Conservation (phyloP, 2,113 vertebrate species). For the Trematocara nigrifrons region DNA sequence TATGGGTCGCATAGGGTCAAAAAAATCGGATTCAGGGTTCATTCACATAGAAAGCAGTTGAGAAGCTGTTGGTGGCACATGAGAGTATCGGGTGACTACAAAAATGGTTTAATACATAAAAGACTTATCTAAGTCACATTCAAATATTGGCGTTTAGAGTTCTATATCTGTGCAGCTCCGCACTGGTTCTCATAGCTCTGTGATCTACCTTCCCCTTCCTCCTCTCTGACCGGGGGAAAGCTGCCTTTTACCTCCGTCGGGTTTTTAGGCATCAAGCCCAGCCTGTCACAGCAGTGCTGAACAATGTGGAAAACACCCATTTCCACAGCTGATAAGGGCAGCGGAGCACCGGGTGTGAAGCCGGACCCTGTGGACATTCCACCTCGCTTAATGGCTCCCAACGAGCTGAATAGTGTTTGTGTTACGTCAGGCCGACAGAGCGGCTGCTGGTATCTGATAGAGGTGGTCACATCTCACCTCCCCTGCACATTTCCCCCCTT, state of each 20-base stretch:
- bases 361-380: slow-evolving; percentile 55
- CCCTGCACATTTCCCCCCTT: slow-evolving; percentile 36
- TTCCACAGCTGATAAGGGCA: slow-evolving; percentile 67
- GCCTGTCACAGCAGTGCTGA: slow-evolving; percentile 24
- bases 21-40: neutral
- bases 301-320: slow-evolving; percentile 60
- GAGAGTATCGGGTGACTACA: neutral
- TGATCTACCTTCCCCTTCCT: neutral
- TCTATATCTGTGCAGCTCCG: neutral
- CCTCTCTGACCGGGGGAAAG: neutral
- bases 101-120: neutral
- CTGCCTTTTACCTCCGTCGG: neutral
- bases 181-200: neutral
- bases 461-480: slow-evolving; percentile 27
- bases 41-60: neutral
- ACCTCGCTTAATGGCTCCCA: slow-evolving; percentile 47
- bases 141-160: neutral
- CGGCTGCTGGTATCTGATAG: slow-evolving; percentile 12
- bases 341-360: slow-evolving; percentile 38
- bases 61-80: neutral
- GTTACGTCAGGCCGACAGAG: slow-evolving; percentile 36
- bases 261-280: neutral
- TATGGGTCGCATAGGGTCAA: no score
- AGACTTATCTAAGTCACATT: neutral
- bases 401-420: slow-evolving; percentile 51